Percentiles rank a stretch among this genome's conserved stretches.
Conservation (phyloP, 2,797 vertebrate species). For the Oryzias sinensis region DNA sequence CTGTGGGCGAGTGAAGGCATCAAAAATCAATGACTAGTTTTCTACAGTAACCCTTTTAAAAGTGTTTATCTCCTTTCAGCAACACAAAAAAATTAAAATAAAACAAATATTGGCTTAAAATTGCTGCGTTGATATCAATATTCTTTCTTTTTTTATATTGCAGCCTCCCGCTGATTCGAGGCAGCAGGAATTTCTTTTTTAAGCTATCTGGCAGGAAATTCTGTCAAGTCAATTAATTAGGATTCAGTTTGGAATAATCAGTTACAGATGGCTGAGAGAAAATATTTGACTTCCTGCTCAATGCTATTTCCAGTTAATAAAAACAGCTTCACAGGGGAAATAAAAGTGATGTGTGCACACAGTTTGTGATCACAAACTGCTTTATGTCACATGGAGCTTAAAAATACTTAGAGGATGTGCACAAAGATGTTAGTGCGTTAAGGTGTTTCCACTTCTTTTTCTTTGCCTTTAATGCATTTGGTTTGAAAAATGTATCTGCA, state of each 20-base stretch:
- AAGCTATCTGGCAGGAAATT: not conserved
- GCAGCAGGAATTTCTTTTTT: slow-evolving; percentile 3
- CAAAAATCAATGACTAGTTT: slow-evolving; percentile 5
- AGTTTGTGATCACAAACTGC: slow-evolving; percentile 11
- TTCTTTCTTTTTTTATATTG: not conserved
- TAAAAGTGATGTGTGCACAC: slow-evolving; percentile 13
- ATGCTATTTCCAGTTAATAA: slow-evolving; percentile 32
- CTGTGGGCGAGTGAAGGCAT: slow-evolving; percentile 59
- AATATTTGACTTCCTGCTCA: slow-evolving; percentile 17
- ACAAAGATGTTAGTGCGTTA: slow-evolving; percentile 5
- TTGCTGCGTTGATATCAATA: not conserved
- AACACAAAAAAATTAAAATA: not conserved
- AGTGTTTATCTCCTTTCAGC: not conserved
- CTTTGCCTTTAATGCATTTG: slow-evolving; percentile 4
- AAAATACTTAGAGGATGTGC: slow-evolving; percentile 5
- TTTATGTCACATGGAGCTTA: slow-evolving; percentile 15
- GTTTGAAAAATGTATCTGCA: slow-evolving; percentile 11
- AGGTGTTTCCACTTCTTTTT: not conserved
- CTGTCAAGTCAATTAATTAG: slow-evolving; percentile 11
- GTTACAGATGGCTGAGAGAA: slow-evolving; percentile 16
- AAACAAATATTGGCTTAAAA: not conserved
- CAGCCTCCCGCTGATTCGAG: slow-evolving; percentile 2
- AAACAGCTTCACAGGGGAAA: slow-evolving; percentile 8
- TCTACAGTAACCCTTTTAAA: not conserved
- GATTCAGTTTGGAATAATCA: slow-evolving; percentile 8